Conservation (phyloP, 2,888 invertebrate genomes). For the Lagria hirta region DNA sequence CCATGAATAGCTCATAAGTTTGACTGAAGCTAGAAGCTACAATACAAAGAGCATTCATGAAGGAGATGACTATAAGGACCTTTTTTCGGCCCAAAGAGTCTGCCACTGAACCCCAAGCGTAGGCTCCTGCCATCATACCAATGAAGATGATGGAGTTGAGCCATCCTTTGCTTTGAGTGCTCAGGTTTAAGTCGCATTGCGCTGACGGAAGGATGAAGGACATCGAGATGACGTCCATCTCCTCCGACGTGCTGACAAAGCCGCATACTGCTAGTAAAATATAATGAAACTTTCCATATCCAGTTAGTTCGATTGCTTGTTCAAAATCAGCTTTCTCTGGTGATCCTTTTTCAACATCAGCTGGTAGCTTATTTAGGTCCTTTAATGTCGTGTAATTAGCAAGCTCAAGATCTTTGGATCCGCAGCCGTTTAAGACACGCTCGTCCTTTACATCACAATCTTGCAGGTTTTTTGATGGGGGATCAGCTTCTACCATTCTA, state of each 20-base stretch:
- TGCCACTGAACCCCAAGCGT: conserved; percentile 89
- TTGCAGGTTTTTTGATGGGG: conserved; percentile 68
- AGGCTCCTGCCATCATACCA: conserved; percentile 92
- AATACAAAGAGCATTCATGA: conserved; percentile 87
- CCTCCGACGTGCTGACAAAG: conserved; percentile 91
- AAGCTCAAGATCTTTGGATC: conserved; percentile 65
- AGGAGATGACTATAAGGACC: conserved; percentile 84
- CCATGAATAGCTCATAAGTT: conserved; percentile 83
- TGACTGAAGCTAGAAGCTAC: conserved; percentile 90
- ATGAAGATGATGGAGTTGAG: conserved; percentile 65
- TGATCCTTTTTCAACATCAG: conserved; percentile 66
- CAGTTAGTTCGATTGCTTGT: conserved; percentile 82
- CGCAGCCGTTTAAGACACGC: conserved; percentile 74
- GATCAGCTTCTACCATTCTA: conserved; percentile 93
- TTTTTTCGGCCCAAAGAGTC: conserved; percentile 86
- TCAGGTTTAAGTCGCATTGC: conserved; percentile 86
- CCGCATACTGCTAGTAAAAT: conserved; percentile 88
- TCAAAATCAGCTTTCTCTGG: conserved; percentile 81
- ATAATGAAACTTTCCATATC: conserved; percentile 88
- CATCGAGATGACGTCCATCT: conserved; percentile 95
- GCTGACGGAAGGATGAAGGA: conserved; percentile 92
- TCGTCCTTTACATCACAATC: conserved; percentile 88
- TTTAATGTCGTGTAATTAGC: conserved; percentile 39
- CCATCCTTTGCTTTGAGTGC: conserved; percentile 83
- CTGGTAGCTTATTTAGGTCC: conserved; percentile 48